phyloP scores from a whole-genome alignment of 1,140 invertebrate species.

The Dolichoris vasculosae region DNA sequence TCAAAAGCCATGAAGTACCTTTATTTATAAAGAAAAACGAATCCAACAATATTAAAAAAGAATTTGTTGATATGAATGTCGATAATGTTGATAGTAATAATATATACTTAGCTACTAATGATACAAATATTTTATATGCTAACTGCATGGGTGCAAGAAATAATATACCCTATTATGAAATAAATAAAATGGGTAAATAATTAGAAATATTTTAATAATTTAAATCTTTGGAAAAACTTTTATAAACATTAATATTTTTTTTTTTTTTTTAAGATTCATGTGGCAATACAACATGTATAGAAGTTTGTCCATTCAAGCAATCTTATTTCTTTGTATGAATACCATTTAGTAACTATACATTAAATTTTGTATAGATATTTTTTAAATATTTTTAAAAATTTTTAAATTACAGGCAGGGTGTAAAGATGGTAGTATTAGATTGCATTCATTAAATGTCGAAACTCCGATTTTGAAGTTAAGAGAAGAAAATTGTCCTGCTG shows the following conservation, averaged over 20 bases:
- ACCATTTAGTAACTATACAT: not conserved
- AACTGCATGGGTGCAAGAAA: conserved; percentile 73
- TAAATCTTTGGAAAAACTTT: conserved; percentile 7
- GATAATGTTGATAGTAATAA: conserved; percentile 74
- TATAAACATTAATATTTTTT: conserved; percentile 17
- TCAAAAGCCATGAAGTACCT: conserved; percentile 70
- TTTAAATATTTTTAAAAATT: conserved; percentile 52
- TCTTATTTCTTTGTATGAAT: conserved; percentile 75
- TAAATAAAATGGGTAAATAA: conserved; percentile 70
- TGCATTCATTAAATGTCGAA: conserved; percentile 71
- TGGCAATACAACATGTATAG: conserved; percentile 70
- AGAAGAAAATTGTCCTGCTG: conserved; percentile 61
- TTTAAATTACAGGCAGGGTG: conserved; percentile 76
- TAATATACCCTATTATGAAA: conserved; percentile 71
- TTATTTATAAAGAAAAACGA: conserved; percentile 55
- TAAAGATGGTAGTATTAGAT: conserved; percentile 75
- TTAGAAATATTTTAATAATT: conserved; percentile 31
- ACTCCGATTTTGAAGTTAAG: conserved; percentile 75
- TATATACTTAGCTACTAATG: conserved; percentile 77
- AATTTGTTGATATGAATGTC: conserved; percentile 74
- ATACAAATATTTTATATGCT: conserved; percentile 75
- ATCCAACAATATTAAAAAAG: conserved; percentile 52
- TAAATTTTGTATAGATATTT: conserved; percentile 3
- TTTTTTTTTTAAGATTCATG: conserved; percentile 63
- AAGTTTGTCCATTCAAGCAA: conserved; percentile 76